A percentile compares a stretch with the other conserved stretches of the same genome.
Conservation (phyloP, 2,113 vertebrate genomes). For the Brachyistius frenatus region DNA sequence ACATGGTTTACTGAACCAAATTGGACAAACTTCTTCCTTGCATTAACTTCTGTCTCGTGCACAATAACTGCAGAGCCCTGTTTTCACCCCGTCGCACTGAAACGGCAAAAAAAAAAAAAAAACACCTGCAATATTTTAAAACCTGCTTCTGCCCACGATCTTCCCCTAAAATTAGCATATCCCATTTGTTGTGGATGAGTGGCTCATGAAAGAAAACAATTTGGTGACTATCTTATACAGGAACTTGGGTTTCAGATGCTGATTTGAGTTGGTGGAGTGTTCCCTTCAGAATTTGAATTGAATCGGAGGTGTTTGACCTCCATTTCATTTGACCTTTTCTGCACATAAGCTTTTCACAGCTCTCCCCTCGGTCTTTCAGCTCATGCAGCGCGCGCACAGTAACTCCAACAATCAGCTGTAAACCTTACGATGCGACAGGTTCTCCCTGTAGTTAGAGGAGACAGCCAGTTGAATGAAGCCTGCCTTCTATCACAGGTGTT, state of each 20-base stretch:
- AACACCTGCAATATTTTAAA: neutral
- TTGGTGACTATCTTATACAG: neutral
- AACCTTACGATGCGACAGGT: neutral
- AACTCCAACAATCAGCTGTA: neutral
- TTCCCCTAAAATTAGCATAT: neutral
- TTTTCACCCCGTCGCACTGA: neutral
- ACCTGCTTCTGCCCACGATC: neutral
- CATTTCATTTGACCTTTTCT: conserved; percentile 8
- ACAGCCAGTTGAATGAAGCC: neutral
- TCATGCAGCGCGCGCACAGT: neutral
- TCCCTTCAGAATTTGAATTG: conserved; percentile 16
- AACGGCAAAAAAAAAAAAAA: neutral
- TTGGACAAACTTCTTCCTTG: too few relatives aligned
- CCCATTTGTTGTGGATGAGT: neutral
- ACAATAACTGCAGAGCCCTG: neutral
- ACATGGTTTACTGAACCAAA: too few relatives aligned
- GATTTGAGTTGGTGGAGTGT: neutral
- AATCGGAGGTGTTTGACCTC: conserved; percentile 8
- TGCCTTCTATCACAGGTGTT: neutral
- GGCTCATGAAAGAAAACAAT: neutral
- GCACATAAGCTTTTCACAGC: neutral
- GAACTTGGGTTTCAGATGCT: neutral
- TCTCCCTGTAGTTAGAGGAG: neutral
- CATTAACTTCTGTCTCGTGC: too few relatives aligned
- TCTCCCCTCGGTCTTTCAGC: conserved; percentile 4